Base-by-base conservation (phyloP, 2,888 invertebrate species). In the Aleiodes leptofemur region DNA sequence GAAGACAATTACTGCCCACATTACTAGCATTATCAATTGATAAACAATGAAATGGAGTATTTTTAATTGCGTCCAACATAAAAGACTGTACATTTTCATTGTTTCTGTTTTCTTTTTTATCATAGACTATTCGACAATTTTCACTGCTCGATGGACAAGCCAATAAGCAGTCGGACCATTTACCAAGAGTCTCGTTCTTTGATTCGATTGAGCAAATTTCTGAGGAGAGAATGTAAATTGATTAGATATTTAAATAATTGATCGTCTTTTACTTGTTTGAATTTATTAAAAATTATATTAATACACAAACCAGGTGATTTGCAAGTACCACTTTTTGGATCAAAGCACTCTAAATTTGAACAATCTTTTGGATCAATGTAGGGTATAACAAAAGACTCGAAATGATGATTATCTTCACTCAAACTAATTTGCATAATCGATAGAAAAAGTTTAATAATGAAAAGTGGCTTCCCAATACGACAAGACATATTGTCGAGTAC, bases 1-100 rank as follows among this genome's bases (percentile, higher is more conserved):
- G 90, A 6, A 81, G 78, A 79, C 90, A 90, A 78, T 82, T 83
- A 61, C 82, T 79, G 50, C 76, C 77, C 34, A 8, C 38, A 61
- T 23, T 14, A 13, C 34, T 34, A 34, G 55, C 29, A 11, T 68
- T 69, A 48, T 69, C 38, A 31, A 4, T 16, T 13, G 48, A 23
- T 13, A 13, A 48, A 64, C 64, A 64, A 8, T 64, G 43, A n/a
- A 13, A 48, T 48, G 11, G 11, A 43, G 64, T 14, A 43, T 14
- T 64, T n/a, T 34, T 16, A 16, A 43, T 14, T 64, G 23, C 16
- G 3, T 43, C n/a, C 5, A 14, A 64, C 43, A 8, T 64, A 9
- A 9, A 9, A 11, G 3, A 64, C 16, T 48, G 64, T 9, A n/a
- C 9, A 48, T 64, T 23, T 6, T 64, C 64, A 14, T 38, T 43